Conservation (phyloP, 2,888 invertebrate genomes). For the Meteorus colon region DNA sequence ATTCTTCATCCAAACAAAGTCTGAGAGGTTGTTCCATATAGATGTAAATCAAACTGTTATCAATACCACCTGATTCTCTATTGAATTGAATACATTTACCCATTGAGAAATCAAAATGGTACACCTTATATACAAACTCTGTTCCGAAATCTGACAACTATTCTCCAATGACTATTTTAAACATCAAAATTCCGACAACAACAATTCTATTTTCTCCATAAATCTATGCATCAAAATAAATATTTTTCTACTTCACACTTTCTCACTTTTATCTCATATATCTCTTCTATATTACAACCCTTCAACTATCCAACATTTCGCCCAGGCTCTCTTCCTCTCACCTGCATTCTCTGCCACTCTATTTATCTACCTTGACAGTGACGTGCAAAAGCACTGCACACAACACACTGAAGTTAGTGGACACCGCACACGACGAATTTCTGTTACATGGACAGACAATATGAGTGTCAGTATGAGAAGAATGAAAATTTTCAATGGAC, state of each 20-base stretch:
- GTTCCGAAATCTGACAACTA: too few species aligned
- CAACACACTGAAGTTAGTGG: background rate
- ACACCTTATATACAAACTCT: too few species aligned
- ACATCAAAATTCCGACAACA: too few species aligned
- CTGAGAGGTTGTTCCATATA: too few species aligned
- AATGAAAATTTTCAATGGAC: background rate
- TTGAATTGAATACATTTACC: too few species aligned
- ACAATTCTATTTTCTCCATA: too few species aligned
- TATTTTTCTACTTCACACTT: background rate
- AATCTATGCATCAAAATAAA: background rate
- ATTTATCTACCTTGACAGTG: slow-evolving; percentile 1
- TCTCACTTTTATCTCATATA: background rate
- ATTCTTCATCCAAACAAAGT: too few species aligned
- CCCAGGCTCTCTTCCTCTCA: background rate
- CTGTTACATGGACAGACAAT: background rate
- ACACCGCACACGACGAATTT: background rate
- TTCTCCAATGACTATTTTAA: too few species aligned
- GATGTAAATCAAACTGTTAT: too few species aligned
- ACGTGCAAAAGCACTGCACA: background rate
- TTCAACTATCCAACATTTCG: background rate
- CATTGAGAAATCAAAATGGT: too few species aligned
- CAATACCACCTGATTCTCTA: too few species aligned
- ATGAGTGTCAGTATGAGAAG: background rate
- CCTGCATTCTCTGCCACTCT: background rate
- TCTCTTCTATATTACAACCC: background rate